Conservation (phyloP, 2,113 vertebrate genomes). For the Gracilinanus agilis region DNA sequence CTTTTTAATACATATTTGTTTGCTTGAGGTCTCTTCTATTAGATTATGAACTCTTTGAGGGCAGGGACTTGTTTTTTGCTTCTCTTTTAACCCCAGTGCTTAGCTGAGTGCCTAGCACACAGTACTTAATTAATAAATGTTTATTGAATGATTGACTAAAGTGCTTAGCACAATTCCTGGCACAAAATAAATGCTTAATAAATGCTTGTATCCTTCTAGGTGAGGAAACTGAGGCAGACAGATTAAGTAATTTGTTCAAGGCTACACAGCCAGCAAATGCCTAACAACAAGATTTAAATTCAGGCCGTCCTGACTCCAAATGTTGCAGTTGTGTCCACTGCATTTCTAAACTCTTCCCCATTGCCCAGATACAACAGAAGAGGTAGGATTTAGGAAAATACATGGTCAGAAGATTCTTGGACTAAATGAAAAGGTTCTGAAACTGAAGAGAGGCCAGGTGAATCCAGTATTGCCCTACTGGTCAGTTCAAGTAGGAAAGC, state of each 20-base stretch:
- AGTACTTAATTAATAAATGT: no score
- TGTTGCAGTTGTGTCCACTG: neutral
- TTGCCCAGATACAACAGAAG: neutral
- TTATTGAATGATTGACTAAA: no score
- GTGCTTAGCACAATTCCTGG: neutral
- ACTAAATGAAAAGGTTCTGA: neutral
- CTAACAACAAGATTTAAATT: neutral
- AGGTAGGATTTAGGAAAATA: fast-evolving
- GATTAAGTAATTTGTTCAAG: neutral
- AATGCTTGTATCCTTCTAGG: neutral
- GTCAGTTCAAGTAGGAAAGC: neutral
- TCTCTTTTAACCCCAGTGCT: neutral
- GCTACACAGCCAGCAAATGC: neutral
- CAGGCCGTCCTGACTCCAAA: neutral
- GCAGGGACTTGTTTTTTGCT: fast-evolving
- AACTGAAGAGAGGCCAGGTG: no score
- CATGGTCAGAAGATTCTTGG: neutral
- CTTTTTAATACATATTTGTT: neutral
- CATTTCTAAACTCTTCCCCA: neutral
- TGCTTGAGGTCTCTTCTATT: neutral
- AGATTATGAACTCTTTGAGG: neutral
- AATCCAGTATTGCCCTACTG: fast-evolving
- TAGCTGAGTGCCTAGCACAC: no score
- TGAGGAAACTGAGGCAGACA: neutral
- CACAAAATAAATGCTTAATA: neutral